Evolutionary conservation across 2,797 vertebrate genomes (phyloP), one percentile per base, ranked within the genome.

Genomic region (Chromobotia macracanthus): DNA sequence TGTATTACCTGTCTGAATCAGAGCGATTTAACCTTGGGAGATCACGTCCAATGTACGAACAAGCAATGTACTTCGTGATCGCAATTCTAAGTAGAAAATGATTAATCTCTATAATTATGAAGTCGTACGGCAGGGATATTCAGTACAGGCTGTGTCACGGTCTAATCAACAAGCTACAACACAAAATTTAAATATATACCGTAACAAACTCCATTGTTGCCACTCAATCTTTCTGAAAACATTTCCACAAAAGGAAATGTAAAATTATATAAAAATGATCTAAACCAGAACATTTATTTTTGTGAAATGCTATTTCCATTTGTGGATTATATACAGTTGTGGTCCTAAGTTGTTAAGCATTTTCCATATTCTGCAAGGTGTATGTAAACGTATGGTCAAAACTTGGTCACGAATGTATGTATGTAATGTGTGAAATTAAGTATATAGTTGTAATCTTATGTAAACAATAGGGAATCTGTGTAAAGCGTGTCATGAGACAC

Each of bases 51-150:
- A 60, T 23, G 28, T 69, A 35, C 25, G 21, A 70, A 53, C 28
- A 51, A 71, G 15, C 56, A 15, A 53, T 61, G n/a, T n/a, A 51
- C 48, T 70, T 63, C 51, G 41, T 23, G 23, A 63, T 6, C 25
- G 16, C 18, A 21, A 21, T 61, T 69, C 15, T 51, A 50, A 71
- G 23, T 11, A 38, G 44, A 65, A 75, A 50, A 60, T 35, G 13
- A 61, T 7, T 1, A 8, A 70, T 70, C 6, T 63, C 8, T 64
- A 38, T 78, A 53, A 71, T 71, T 70, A 78, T 61, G 69, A 50
- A 19, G 6, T 69, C 3, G 9, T 18, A 61, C 19, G 48, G 25
- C 2, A 21, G 53, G 15, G 19, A 38, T 3, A 31, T 75, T 13
- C 8, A 35, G 60, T 9, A 48, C 51, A 55, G 19, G 19, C 65